These are phyloP conservation scores for Piscicola geometra DNA, from an alignment of 2,888 invertebrate species.

Conservation along the genomic window DNA sequence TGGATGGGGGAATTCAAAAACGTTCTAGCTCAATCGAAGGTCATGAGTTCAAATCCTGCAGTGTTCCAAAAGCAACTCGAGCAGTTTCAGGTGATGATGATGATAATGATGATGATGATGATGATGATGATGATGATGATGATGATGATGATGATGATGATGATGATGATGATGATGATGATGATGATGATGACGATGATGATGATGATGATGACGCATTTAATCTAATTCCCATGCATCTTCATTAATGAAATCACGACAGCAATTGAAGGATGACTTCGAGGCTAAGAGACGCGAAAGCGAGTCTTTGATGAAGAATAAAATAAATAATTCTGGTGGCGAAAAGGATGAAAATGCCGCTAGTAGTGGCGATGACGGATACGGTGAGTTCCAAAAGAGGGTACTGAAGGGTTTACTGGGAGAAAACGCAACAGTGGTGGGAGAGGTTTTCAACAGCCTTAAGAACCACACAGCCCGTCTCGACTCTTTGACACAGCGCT, in stretches of 20 bases:
- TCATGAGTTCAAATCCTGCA: slow-evolving; percentile 47
- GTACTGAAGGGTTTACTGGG: not conserved
- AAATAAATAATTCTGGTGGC: not conserved
- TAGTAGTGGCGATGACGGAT: not conserved
- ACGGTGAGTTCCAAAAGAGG: not conserved
- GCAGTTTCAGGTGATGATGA: slow-evolving; percentile 20
- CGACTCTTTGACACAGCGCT: not conserved
- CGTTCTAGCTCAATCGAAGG: slow-evolving; percentile 49
- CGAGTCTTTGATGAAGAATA: not conserved
- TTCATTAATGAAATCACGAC: not conserved
- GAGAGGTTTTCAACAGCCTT: not conserved
- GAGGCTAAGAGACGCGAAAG: not conserved
- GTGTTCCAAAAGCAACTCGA: slow-evolving; percentile 2
- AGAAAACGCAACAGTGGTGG: not conserved
- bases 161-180: not conserved
- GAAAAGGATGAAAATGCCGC: not conserved
- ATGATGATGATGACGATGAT: too few species aligned
- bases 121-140: not conserved
- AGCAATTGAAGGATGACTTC: not conserved
- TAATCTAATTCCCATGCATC: not conserved
- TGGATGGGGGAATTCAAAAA: slow-evolving; percentile 51
- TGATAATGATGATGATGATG: slow-evolving; percentile 6
- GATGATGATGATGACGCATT: not conserved
- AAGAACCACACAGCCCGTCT: not conserved
- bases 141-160: not conserved